Conservation (phyloP, 2,888 invertebrate genomes). For the Deroplatys truncata region DNA sequence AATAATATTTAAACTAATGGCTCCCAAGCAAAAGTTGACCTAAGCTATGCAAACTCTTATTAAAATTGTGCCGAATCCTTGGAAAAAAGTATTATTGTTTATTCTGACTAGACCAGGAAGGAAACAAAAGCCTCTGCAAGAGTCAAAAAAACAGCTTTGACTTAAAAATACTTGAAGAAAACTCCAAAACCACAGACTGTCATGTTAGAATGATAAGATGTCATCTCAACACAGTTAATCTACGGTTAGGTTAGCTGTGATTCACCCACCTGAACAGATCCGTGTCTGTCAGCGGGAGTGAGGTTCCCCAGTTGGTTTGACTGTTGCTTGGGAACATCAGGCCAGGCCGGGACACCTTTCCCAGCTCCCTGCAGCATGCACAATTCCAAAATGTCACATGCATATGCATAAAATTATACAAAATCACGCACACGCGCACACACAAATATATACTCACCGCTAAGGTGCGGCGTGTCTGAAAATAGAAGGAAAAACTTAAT, state of each 20-base stretch:
- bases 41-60: no score
- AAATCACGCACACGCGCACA: background rate
- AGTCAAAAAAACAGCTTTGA: background rate
- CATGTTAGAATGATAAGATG: background rate
- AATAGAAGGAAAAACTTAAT: background rate
- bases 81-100: no score
- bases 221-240: background rate
- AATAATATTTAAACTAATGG: no score
- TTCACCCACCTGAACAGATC: slow-evolving; percentile 83
- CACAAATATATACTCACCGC: background rate
- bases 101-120: background rate
- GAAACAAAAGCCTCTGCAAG: no score
- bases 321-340: slow-evolving; percentile 69
- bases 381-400: background rate
- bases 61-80: no score
- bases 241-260: background rate
- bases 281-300: slow-evolving; percentile 93
- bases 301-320: slow-evolving; percentile 75
- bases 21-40: no score
- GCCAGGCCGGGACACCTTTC: slow-evolving; percentile 77
- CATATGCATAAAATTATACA: background rate
- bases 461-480: background rate
- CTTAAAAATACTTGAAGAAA: no score
- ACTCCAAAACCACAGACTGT: background rate
- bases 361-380: slow-evolving; percentile 45